Conservation (phyloP, 2,797 vertebrate species). For the Synaphobranchus kaupii region DNA sequence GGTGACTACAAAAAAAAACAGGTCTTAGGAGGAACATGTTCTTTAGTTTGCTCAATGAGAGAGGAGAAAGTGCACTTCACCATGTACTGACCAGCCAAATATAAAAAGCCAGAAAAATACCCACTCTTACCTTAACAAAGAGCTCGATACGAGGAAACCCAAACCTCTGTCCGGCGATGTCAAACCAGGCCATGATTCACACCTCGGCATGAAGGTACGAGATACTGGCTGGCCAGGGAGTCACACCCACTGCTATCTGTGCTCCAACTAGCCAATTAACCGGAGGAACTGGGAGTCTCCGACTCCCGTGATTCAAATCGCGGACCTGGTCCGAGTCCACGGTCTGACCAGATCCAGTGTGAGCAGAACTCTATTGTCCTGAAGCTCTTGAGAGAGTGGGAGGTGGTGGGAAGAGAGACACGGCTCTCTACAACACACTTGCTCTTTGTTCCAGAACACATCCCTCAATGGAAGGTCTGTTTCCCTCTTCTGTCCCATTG, state of each 20-base stretch:
- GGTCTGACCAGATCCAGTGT: not conserved
- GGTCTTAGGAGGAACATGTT: not conserved
- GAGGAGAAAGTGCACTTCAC: not conserved
- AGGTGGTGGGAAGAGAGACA: not conserved
- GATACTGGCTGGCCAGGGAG: not conserved
- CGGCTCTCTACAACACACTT: not conserved
- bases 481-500: not conserved
- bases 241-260: not conserved
- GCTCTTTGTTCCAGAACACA: slow-evolving; percentile 8
- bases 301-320: not conserved
- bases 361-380: not conserved
- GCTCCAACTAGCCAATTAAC: not conserved
- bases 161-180: slow-evolving; percentile 53
- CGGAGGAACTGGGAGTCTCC: not conserved
- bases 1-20: not conserved
- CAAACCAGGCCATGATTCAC: slow-evolving; percentile 65
- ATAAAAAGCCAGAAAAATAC: too few relatives aligned
- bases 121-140: slow-evolving; percentile 21
- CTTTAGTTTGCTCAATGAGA: not conserved
- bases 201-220: not conserved
- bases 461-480: slow-evolving; percentile 16
- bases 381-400: not conserved
- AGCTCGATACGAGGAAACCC: slow-evolving; percentile 63
- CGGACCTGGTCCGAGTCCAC: not conserved
- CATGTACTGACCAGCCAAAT: not conserved